Evolutionary conservation across 1,140 invertebrate genomes (phyloP).

Genomic region (Branchinecta lynchi): DNA sequence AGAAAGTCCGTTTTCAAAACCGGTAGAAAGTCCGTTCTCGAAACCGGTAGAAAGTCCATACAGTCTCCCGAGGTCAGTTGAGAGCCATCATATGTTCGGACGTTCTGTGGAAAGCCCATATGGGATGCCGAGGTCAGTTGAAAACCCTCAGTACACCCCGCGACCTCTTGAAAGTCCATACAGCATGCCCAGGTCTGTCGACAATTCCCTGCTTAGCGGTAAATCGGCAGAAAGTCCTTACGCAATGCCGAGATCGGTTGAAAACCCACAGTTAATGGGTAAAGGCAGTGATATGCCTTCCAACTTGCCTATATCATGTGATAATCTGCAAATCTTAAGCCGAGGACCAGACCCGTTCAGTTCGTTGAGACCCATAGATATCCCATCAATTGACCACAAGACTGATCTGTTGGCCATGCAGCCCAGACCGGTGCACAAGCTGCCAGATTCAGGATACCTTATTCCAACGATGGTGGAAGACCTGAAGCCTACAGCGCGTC

Average conservation of each 20-base stretch:
- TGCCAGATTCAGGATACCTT: too few relatives aligned
- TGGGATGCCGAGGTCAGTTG: neutral
- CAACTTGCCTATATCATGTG: neutral
- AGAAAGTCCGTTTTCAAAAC: constrained; percentile 5
- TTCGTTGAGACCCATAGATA: too few relatives aligned
- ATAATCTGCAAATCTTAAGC: neutral
- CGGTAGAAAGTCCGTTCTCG: neutral
- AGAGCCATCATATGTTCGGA: neutral
- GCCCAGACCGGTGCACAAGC: too few relatives aligned
- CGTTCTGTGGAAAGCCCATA: neutral
- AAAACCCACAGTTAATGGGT: neutral
- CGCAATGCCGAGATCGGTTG: neutral
- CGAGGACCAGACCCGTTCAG: too few relatives aligned
- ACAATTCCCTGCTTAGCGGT: neutral
- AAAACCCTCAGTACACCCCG: neutral
- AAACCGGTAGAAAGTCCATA: neutral
- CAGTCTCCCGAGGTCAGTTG: neutral
- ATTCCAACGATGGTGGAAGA: too few relatives aligned
- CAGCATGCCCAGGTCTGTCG: neutral
- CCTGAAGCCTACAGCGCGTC: too few relatives aligned
- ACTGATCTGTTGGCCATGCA: too few relatives aligned
- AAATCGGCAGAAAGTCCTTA: neutral
- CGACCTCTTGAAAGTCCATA: neutral
- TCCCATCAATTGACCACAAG: too few relatives aligned
- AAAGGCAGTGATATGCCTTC: neutral